A percentile compares a stretch with the other conserved stretches of the same genome.
These are phyloP conservation scores for Lepus americanus DNA, from an alignment of 2,113 vertebrate species.

Conservation along the genomic window DNA sequence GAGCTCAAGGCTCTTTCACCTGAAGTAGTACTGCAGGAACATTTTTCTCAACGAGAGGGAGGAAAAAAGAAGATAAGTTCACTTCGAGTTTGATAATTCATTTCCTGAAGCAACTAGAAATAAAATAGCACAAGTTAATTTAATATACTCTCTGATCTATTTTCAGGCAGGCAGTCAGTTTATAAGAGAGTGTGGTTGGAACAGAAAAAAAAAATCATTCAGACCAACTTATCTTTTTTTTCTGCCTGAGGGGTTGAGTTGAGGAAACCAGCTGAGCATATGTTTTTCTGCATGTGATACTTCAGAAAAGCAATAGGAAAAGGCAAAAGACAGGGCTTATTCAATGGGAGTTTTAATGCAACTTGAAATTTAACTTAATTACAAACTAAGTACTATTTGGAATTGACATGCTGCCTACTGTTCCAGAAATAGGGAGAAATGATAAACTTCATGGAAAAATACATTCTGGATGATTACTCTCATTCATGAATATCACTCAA, in stretches of 20 bases:
- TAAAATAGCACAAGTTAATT: constrained; percentile 68
- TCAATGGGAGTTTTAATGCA: constrained; percentile 12
- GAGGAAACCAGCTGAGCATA: neutral
- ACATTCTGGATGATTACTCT: constrained; percentile 36
- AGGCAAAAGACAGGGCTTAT: neutral
- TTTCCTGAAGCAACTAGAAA: constrained; percentile 58
- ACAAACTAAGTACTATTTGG: constrained; percentile 22
- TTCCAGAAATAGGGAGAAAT: neutral
- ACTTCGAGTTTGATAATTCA: constrained; percentile 34
- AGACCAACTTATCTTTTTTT: constrained; percentile 3
- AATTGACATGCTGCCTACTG: neutral
- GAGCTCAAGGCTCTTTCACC: neutral
- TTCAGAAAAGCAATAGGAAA: neutral
- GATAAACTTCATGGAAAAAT: neutral
- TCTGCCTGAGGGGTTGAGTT: neutral
- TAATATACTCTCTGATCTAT: neutral
- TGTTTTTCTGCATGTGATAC: neutral
- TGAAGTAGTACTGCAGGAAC: neutral
- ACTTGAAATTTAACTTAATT: constrained; percentile 31
- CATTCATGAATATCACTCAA: neutral
- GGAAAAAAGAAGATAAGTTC: constrained; percentile 34
- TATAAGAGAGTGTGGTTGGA: neutral
- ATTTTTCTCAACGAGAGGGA: neutral
- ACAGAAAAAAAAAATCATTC: neutral
- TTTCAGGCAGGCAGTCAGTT: constrained; percentile 18